phyloP scores from a whole-genome alignment of 2,888 invertebrate species.

The Rotaria socialis region DNA sequence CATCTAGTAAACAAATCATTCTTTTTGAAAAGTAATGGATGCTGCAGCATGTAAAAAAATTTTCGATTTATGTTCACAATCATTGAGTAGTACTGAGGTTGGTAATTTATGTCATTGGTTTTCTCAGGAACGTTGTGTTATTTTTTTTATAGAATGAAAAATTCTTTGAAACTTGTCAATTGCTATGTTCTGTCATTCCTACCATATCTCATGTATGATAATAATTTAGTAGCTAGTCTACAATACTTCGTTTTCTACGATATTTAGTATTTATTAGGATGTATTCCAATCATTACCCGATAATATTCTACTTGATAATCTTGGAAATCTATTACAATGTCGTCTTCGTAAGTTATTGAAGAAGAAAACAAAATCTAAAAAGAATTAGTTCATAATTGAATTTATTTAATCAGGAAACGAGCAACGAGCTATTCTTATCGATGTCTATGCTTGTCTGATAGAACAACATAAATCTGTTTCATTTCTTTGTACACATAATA shows the following conservation, averaged over 20 bases:
- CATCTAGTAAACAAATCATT: neutral
- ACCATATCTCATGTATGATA: neutral
- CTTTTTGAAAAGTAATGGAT: neutral
- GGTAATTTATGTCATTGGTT: neutral
- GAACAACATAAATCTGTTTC: neutral
- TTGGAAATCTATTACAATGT: slow-evolving; percentile 10
- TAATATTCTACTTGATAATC: neutral
- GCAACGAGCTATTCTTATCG: slow-evolving; percentile 24
- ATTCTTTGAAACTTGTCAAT: neutral
- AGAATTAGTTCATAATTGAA: too few species aligned
- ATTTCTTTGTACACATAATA: slow-evolving; percentile 25
- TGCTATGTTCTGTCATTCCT: slow-evolving; percentile 8
- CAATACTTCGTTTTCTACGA: too few species aligned
- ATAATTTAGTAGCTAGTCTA: neutral
- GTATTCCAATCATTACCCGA: neutral
- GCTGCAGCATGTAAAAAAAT: neutral
- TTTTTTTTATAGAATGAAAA: slow-evolving; percentile 32
- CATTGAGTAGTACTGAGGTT: slow-evolving; percentile 1
- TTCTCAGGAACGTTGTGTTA: neutral
- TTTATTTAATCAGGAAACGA: neutral
- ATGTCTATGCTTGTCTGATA: slow-evolving; percentile 9
- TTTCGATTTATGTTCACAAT: neutral
- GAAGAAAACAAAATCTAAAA: neutral
- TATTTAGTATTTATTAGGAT: neutral
- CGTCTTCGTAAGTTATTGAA: neutral